Conservation (phyloP, 2,888 invertebrate species). For the Argyresthia albistria region DNA sequence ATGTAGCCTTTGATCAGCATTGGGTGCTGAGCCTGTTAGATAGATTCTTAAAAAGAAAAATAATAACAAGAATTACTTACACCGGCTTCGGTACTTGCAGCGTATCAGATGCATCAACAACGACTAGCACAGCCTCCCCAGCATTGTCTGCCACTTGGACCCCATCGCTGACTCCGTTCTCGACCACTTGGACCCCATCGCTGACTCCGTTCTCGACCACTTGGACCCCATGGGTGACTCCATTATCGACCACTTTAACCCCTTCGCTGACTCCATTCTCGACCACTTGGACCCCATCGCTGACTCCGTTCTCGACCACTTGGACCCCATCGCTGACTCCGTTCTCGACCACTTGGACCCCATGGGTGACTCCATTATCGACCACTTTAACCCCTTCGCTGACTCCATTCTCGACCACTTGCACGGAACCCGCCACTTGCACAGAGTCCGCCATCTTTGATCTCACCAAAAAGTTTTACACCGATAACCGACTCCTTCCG, state of each 20-base stretch:
- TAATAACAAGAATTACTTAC: background rate
- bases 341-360: background rate
- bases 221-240: background rate
- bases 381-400: background rate
- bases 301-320: background rate
- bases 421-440: slow-evolving; percentile 28
- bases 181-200: too few relatives aligned
- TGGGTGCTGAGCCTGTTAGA: too few relatives aligned
- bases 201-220: too few relatives aligned
- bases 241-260: background rate
- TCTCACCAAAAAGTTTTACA: background rate
- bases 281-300: background rate
- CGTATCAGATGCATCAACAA: too few relatives aligned
- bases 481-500: slow-evolving; percentile 8
- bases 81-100: background rate
- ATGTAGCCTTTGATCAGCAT: too few relatives aligned
- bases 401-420: background rate
- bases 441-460: slow-evolving; percentile 44
- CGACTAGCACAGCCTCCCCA: too few relatives aligned
- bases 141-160: too few relatives aligned
- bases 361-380: background rate
- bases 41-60: too few relatives aligned
- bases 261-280: background rate
- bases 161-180: too few relatives aligned
- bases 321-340: background rate